A percentile compares a stretch with the other conserved stretches of the same genome.
Evolutionary conservation across 1,140 invertebrate species (phyloP).

Genomic region (Cryptotermes secundus): DNA sequence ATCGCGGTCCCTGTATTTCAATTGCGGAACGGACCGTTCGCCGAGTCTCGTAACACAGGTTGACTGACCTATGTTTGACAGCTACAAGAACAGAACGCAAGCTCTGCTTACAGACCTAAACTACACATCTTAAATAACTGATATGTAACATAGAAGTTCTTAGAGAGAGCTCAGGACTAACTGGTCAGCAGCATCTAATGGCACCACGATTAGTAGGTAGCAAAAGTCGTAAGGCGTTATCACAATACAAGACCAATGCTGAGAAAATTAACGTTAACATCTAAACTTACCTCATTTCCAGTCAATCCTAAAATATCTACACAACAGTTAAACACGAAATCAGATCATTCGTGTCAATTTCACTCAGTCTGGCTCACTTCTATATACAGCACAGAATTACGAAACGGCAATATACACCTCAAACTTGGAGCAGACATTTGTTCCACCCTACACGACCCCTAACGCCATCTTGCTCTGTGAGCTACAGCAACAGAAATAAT

Average conservation of each 20-base stretch:
- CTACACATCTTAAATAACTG: background rate
- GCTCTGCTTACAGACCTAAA: background rate
- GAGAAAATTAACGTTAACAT: background rate
- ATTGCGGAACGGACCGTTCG: background rate
- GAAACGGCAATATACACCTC: background rate
- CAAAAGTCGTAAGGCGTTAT: background rate
- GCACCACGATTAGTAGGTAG: background rate
- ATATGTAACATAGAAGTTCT: background rate
- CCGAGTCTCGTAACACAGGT: background rate
- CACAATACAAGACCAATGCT: constrained; percentile 6
- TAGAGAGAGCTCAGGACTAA: background rate
- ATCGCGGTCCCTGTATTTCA: too few species aligned
- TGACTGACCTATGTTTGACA: constrained; percentile 14
- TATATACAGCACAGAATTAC: background rate
- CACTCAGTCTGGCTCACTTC: background rate
- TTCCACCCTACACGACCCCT: background rate
- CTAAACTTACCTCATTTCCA: background rate
- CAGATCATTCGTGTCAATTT: constrained; percentile 2
- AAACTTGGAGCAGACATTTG: background rate
- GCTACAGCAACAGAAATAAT: background rate
- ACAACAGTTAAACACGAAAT: background rate
- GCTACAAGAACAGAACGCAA: background rate
- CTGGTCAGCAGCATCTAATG: background rate
- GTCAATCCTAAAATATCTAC: background rate
- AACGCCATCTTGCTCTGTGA: constrained; percentile 14